phyloP scores from a whole-genome alignment of 2,888 invertebrate species.

The Stegana nigrithorax region DNA sequence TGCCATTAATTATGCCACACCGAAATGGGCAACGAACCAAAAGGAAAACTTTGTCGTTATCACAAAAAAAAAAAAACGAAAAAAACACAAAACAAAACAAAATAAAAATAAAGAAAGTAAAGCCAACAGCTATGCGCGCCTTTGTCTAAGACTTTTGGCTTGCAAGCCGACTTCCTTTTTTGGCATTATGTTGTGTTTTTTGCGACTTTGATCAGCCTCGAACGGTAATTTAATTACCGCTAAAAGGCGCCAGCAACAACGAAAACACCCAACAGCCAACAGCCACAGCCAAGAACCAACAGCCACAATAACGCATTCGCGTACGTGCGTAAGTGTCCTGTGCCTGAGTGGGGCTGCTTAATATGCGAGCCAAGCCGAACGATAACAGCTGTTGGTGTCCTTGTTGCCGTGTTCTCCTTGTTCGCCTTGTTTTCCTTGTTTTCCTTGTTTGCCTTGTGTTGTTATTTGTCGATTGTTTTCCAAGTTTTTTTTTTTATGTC shows the following conservation, averaged over 20 bases:
- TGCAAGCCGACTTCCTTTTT: not conserved
- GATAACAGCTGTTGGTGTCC: slow-evolving; percentile 37
- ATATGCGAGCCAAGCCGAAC: slow-evolving; percentile 25
- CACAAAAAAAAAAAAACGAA: too few relatives aligned
- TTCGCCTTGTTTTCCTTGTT: not conserved
- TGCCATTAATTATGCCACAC: slow-evolving; percentile 55
- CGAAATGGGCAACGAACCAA: slow-evolving; percentile 28
- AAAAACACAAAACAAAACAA: too few relatives aligned
- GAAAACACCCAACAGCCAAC: slow-evolving; percentile 30
- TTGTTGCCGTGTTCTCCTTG: slow-evolving; percentile 28
- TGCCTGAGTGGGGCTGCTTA: slow-evolving; percentile 6
- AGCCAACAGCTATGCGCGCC: too few relatives aligned
- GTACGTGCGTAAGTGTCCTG: too few relatives aligned
- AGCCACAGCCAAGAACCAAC: slow-evolving; percentile 33
- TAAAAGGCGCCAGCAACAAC: slow-evolving; percentile 36
- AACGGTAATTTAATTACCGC: slow-evolving; percentile 52
- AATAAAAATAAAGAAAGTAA: not conserved
- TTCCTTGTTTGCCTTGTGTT: not conserved
- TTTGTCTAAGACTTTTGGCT: too few relatives aligned
- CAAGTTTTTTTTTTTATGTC: not conserved
- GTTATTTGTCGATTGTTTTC: not conserved
- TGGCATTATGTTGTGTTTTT: slow-evolving; percentile 10
- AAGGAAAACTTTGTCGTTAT: slow-evolving; percentile 1
- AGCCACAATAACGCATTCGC: slow-evolving; percentile 39
- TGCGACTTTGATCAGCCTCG: slow-evolving; percentile 13